A percentile compares a stretch with the other conserved stretches of the same genome.
phyloP scores from a whole-genome alignment of 2,888 invertebrate genomes.

The Ophion slaviceki region DNA sequence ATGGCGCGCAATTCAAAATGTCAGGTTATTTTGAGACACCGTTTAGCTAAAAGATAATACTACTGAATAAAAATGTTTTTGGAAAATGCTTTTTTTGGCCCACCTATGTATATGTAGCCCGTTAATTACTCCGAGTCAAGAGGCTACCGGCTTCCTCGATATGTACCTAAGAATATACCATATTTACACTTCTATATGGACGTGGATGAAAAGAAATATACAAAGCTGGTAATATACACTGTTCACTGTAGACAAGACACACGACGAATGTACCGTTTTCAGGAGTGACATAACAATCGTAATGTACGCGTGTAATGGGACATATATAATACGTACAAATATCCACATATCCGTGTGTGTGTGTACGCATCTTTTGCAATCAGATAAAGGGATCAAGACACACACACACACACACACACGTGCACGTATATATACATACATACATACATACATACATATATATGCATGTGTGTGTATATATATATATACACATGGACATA shows the following conservation, averaged over 20 bases:
- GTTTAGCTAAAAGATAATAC: too few relatives aligned
- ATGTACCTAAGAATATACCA: not conserved
- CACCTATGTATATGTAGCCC: too few relatives aligned
- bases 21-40: too few relatives aligned
- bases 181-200: not conserved
- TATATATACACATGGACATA: slow-evolving; percentile 11
- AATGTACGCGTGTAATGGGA: slow-evolving; percentile 11
- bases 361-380: slow-evolving; percentile 62
- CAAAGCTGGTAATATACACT: not conserved
- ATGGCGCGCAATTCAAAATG: too few relatives aligned
- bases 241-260: not conserved
- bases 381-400: slow-evolving; percentile 67
- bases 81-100: too few relatives aligned
- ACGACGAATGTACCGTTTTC: slow-evolving; percentile 52
- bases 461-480: slow-evolving; percentile 15
- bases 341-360: not conserved
- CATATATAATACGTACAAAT: slow-evolving; percentile 1
- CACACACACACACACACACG: not conserved
- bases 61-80: too few relatives aligned
- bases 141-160: not conserved
- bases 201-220: slow-evolving; percentile 6
- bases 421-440: slow-evolving; percentile 31
- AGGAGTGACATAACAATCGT: slow-evolving; percentile 57
- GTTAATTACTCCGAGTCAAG: not conserved
- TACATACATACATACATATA: slow-evolving; percentile 9